Evolutionary conservation across 1,140 invertebrate genomes (phyloP).

Genomic region (Drosophila ogumai): DNA sequence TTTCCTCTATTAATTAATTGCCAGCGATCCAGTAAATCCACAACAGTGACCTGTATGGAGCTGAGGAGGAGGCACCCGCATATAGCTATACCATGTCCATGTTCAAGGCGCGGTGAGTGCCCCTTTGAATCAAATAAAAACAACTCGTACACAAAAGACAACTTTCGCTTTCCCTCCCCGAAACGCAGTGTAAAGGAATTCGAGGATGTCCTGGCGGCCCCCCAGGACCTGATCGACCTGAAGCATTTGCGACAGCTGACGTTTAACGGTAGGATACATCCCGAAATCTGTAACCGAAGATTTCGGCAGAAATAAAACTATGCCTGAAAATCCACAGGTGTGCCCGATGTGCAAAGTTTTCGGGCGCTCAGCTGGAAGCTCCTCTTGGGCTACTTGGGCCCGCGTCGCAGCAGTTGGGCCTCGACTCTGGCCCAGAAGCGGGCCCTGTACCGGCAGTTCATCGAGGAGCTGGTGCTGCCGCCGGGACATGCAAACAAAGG

Average conservation of each 20-base stretch:
- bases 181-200: constrained; percentile 90
- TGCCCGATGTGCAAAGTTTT: constrained; percentile 92
- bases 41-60: constrained; percentile 32
- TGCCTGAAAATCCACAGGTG: constrained; percentile 86
- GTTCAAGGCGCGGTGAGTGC: constrained; percentile 75
- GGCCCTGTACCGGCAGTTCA: constrained; percentile 92
- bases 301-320: neutral
- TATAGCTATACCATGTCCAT: constrained; percentile 71
- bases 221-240: constrained; percentile 89
- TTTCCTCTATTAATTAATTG: constrained; percentile 1
- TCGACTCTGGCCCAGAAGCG: constrained; percentile 89
- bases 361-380: constrained; percentile 93
- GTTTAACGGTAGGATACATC: constrained; percentile 89
- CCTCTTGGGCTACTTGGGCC: constrained; percentile 92
- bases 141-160: constrained; percentile 13
- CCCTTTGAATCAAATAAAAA: neutral
- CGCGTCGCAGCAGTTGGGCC: constrained; percentile 88
- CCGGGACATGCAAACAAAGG: constrained; percentile 88
- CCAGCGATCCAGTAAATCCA: neutral
- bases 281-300: neutral
- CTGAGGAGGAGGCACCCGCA: neutral
- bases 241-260: constrained; percentile 88
- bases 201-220: constrained; percentile 87
- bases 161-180: constrained; percentile 5
- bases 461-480: constrained; percentile 93